Base-by-base conservation (phyloP, 2,113 vertebrate species). In the Dipodomys stephensi region DNA sequence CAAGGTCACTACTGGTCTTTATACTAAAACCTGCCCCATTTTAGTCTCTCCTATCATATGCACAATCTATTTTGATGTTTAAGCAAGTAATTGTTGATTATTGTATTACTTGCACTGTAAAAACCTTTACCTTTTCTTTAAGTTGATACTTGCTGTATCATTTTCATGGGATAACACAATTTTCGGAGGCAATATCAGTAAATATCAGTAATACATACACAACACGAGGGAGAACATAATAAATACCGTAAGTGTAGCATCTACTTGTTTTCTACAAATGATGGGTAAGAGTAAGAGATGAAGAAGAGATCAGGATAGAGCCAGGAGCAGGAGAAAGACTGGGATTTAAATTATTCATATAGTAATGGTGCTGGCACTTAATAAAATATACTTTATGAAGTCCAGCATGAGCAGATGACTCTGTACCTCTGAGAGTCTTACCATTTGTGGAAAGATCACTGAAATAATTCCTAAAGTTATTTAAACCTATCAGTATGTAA, bases 1-100 rank as follows among this genome's bases (percentile, higher is more conserved):
- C 53, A 57, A n/a, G 6, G 6, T 68, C 2, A 0, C 32, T 44
- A 27, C 20, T 49, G 53, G 39, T 4, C 60, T n/a, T 8, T 1
- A n/a, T 8, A 10, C 2, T 6, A 64, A 69, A 69, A 3, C 18
- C 67, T 39, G 11, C 27, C n/a, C 0, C 2, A 25, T 79, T 60
- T 46, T 57, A 49, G 5, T 44, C 39, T 88, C 76, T 80, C 27
- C 62, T 67, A 5, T 13, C 53, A n/a, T 16, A 0, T 22, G 76
- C 77, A n/a, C 15, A 22, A 1, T 53, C 67, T 35, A 35, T 30
- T 90, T 15, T 87, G 1, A 25, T 22, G 10, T 60, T 57, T 80
- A 23, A 60, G 67, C 76, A 49, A 62, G 30, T 44, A 32, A n/a
- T 6, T 67, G 7, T 22, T 23, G 28, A 57, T 9, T 65, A 28